Conservation (phyloP, 1,140 invertebrate species). For the Orussus abietinus region DNA sequence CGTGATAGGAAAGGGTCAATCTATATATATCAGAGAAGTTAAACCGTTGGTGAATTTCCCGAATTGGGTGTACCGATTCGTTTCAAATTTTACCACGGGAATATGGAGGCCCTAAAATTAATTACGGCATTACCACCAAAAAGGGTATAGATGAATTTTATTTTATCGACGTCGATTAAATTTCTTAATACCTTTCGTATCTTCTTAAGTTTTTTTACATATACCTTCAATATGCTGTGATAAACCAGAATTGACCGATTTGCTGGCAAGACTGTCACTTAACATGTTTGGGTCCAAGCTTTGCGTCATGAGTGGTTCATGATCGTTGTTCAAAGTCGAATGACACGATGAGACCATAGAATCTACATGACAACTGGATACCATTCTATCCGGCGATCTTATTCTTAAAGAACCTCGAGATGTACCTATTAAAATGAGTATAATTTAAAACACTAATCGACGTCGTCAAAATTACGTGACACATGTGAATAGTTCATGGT, state of each 20-base stretch:
- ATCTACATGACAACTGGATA: slow-evolving; percentile 62
- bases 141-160: no score
- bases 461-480: slow-evolving; percentile 13
- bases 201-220: neutral
- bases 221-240: slow-evolving; percentile 42
- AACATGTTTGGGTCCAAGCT: slow-evolving; percentile 60
- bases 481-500: slow-evolving; percentile 20
- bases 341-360: slow-evolving; percentile 43
- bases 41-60: no score
- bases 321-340: slow-evolving; percentile 31
- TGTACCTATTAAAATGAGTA: slow-evolving; percentile 31
- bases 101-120: no score
- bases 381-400: slow-evolving; percentile 68
- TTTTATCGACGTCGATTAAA: no score
- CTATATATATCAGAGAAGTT: no score
- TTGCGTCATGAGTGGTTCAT: slow-evolving; percentile 60
- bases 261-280: slow-evolving; percentile 36
- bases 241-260: slow-evolving; percentile 21
- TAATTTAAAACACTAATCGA: no score
- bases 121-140: no score
- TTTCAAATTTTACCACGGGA: no score
- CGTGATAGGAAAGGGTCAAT: no score
- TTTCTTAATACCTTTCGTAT: no score
- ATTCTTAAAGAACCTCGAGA: slow-evolving; percentile 50
- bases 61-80: no score